phyloP scores from a whole-genome alignment of 2,797 vertebrate species.

The Calcarius lapponicus region DNA sequence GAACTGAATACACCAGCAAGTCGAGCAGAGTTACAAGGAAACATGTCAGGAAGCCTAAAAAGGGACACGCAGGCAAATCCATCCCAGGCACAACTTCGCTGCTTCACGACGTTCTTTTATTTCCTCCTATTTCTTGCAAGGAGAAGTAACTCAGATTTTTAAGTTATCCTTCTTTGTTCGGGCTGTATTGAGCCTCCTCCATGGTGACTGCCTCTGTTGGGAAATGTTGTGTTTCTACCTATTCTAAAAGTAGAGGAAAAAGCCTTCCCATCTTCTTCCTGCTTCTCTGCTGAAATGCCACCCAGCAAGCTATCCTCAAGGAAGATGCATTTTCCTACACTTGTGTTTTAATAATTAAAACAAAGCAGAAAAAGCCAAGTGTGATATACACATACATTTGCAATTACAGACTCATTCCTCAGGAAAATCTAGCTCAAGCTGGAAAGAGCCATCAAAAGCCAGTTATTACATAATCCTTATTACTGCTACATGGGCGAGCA shows the following conservation, averaged over 20 bases:
- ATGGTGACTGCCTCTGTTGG: not conserved
- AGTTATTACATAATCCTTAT: slow-evolving; percentile 61
- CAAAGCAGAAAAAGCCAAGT: not conserved
- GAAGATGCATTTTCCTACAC: not conserved
- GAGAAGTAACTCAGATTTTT: not conserved
- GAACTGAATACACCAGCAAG: not conserved
- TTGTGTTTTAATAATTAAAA: slow-evolving; percentile 51
- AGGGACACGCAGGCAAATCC: not conserved
- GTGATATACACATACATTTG: not conserved
- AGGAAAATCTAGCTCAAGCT: slow-evolving; percentile 42
- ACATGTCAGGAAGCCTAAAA: not conserved
- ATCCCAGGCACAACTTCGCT: not conserved
- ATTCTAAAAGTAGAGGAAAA: not conserved
- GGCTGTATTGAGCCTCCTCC: not conserved
- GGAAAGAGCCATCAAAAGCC: slow-evolving; percentile 55
- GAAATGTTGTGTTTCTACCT: not conserved
- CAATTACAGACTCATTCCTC: not conserved
- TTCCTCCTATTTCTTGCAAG: not conserved
- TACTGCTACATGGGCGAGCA: slow-evolving; percentile 36
- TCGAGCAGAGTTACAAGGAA: not conserved
- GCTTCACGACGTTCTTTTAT: not conserved
- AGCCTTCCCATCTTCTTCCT: not conserved
- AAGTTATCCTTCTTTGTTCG: not conserved
- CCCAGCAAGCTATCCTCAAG: not conserved
- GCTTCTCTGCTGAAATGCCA: not conserved